Evolutionary conservation across 2,113 vertebrate species (phyloP), one percentile per base, ranked within the genome.

Genomic region (Acanthochromis polyacanthus): DNA sequence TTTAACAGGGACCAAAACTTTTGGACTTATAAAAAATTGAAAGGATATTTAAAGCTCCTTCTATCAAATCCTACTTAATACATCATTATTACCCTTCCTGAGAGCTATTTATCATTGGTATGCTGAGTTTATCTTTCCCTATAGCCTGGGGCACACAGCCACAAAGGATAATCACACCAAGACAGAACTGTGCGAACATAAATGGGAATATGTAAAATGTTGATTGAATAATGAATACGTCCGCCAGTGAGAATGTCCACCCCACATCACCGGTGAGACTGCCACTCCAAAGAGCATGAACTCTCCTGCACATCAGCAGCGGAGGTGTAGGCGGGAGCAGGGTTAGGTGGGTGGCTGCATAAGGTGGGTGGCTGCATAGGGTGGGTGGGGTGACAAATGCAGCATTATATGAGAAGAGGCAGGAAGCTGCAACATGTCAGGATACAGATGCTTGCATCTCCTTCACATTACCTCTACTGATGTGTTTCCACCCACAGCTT

Each of bases 211-310:
- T 75, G 81, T 51, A 75, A 79, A 81, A 60, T 83, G 71, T 87
- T 87, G 87, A 87, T 88, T 92, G 83, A 92, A 89, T 91, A 93
- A 92, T 85, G 73, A 85, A 81, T 68, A 75, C 1, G 51, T 88
- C 63, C 43, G 30, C 10, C 15, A n/a, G 77, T 30, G 48, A 81
- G 80, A 19, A 15, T 23, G 60, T 63, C 76, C 57, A 46, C 52
- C 69, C 78, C 1, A 12, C 43, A 23, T 80, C 72, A 70, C 78
- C 83, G 88, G 86, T 84, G 71, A 75, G 71, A 15, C 75, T 80
- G 80, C 74, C 78, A 80, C 88, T 90, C 82, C 60, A 83, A 72
- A 81, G 80, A 84, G 68, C 80, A 6, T 43, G 79, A 89, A 82
- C 85, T 45, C 79, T 65, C 68, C 78, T 25, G 63, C 59, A 73